A percentile compares a stretch with the other conserved stretches of the same genome.
Evolutionary conservation across 2,888 invertebrate genomes (phyloP).

Genomic region (Allophyes oxyacanthae): DNA sequence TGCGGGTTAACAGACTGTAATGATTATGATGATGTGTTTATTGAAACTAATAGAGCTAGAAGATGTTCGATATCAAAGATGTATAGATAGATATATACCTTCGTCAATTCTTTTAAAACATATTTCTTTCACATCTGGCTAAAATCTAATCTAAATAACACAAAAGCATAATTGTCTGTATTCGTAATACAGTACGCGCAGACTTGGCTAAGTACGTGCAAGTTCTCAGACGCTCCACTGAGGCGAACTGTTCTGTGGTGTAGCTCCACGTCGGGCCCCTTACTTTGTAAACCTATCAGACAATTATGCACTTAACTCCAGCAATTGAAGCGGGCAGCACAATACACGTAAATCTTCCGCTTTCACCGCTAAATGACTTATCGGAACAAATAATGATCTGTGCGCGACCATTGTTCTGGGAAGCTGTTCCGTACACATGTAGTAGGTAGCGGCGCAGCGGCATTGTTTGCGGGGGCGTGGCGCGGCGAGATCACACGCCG

Average conservation of each 20-base stretch:
- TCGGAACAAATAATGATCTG: slow-evolving; percentile 50
- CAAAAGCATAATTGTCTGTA: too few species aligned
- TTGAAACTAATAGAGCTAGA: too few species aligned
- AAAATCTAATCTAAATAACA: too few species aligned
- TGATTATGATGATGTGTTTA: too few species aligned
- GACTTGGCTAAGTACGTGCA: neutral
- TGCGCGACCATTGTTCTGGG: slow-evolving; percentile 54
- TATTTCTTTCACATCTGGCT: too few species aligned
- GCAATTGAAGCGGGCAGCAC: slow-evolving; percentile 5
- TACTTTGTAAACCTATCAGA: neutral
- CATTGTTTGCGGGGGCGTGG: slow-evolving; percentile 43
- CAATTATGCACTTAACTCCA: neutral
- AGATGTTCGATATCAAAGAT: too few species aligned
- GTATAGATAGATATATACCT: too few species aligned
- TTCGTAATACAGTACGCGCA: too few species aligned
- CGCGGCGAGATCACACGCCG: slow-evolving; percentile 49
- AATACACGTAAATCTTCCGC: slow-evolving; percentile 30
- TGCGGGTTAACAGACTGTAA: too few species aligned
- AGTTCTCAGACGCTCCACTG: neutral
- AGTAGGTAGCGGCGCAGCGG: slow-evolving; percentile 23
- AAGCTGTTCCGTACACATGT: slow-evolving; percentile 43
- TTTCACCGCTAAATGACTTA: slow-evolving; percentile 52
- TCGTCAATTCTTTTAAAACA: too few species aligned
- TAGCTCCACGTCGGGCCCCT: neutral
- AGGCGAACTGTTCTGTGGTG: neutral